Percentiles rank a stretch among this genome's conserved stretches.
Conservation (phyloP, 2,888 invertebrate species). For the Mimas tiliae region DNA sequence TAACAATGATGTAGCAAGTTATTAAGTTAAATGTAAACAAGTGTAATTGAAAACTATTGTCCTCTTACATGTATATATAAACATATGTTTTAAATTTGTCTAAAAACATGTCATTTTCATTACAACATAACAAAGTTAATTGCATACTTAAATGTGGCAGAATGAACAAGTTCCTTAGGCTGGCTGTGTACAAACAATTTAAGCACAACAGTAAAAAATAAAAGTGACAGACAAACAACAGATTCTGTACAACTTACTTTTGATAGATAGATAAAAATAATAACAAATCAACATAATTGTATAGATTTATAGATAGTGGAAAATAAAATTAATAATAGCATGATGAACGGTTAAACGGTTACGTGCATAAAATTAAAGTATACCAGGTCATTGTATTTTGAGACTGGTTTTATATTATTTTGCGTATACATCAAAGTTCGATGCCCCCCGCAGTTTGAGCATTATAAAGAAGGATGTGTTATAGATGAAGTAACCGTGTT, state of each 20-base stretch:
- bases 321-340: not conserved
- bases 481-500: constrained; percentile 49
- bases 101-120: not conserved
- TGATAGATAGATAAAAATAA: not conserved
- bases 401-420: constrained; percentile 23
- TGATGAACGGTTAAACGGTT: not conserved
- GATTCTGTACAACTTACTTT: not conserved
- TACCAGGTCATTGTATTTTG: constrained; percentile 20
- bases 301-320: not conserved
- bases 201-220: not conserved
- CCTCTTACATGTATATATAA: not conserved
- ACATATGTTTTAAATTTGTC: constrained; percentile 5
- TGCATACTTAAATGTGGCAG: not conserved
- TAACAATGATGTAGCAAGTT: not conserved
- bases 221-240: not conserved
- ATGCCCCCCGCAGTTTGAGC: constrained; percentile 31
- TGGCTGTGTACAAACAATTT: not conserved
- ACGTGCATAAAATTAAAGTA: not conserved
- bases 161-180: not conserved
- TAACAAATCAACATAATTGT: not conserved
- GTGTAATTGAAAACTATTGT: not conserved
- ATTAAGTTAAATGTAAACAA: constrained; percentile 10
- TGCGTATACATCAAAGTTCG: constrained; percentile 15
- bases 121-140: too few relatives aligned
- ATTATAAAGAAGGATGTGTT: constrained; percentile 35